Conservation (phyloP, 2,888 invertebrate species). For the Cheilosia vulpina region DNA sequence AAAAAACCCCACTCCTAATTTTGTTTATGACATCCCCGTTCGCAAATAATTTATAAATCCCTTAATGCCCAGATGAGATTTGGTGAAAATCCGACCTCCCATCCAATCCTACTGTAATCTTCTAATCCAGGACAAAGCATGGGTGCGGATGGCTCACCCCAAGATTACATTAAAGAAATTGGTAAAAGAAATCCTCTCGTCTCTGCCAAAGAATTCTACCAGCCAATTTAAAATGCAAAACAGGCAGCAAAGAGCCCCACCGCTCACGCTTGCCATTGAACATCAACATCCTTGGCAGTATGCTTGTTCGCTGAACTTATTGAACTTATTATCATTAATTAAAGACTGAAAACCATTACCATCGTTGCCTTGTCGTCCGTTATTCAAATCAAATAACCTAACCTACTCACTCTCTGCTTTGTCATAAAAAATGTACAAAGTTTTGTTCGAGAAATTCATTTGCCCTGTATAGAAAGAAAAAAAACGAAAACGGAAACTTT, state of each 20-base stretch:
- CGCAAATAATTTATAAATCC: background rate
- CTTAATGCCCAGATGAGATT: conserved; percentile 12
- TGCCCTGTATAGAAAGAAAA: background rate
- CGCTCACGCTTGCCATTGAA: background rate
- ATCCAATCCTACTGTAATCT: conserved; percentile 5
- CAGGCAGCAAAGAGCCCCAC: background rate
- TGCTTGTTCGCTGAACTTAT: conserved; percentile 41
- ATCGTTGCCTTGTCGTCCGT: conserved; percentile 16
- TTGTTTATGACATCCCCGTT: background rate
- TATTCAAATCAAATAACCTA: conserved; percentile 23
- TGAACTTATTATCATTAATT: conserved; percentile 62
- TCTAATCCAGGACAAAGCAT: conserved; percentile 28
- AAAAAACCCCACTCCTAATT: background rate
- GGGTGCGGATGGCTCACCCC: conserved; percentile 18
- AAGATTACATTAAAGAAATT: conserved; percentile 27
- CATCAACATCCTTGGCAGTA: background rate
- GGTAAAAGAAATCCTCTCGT: conserved; percentile 10
- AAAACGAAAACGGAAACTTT: conserved; percentile 11
- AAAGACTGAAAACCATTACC: background rate
- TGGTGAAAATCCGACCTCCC: conserved; percentile 22
- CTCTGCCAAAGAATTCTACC: conserved; percentile 11
- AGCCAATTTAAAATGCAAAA: conserved; percentile 56
- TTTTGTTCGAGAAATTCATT: conserved; percentile 33
- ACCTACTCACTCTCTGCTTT: background rate
- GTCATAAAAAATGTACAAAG: conserved; percentile 49